These are phyloP conservation scores for Poliocrania exsul DNA, from an alignment of 2,797 vertebrate genomes.

Conservation along the genomic window DNA sequence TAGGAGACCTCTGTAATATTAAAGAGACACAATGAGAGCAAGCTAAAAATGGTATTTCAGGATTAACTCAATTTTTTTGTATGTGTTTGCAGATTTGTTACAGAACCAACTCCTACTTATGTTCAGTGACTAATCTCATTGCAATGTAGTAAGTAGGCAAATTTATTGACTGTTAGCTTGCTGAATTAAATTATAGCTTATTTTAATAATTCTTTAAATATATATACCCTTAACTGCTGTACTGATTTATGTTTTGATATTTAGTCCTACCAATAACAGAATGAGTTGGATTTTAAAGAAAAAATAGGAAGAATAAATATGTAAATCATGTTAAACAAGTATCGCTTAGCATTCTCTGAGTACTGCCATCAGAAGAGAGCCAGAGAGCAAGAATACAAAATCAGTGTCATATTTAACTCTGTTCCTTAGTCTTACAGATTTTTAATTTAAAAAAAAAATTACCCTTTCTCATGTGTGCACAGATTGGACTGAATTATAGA, in stretches of 20 bases:
- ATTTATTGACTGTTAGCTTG: neutral
- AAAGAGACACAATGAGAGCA: conserved; percentile 51
- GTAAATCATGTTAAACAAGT: neutral
- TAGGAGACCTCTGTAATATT: conserved; percentile 18
- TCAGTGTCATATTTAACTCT: neutral
- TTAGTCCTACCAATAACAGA: neutral
- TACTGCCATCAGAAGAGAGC: neutral
- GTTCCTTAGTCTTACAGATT: neutral
- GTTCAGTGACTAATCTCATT: conserved; percentile 52
- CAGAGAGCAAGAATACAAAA: neutral
- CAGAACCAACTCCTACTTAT: conserved; percentile 48
- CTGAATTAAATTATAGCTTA: conserved; percentile 6
- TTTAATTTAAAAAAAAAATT: neutral
- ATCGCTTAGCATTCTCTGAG: neutral
- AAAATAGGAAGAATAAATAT: neutral
- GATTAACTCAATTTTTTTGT: neutral
- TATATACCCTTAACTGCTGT: neutral
- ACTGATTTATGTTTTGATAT: neutral
- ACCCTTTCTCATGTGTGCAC: neutral
- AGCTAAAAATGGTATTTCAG: conserved; percentile 43
- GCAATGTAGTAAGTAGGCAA: conserved; percentile 32
- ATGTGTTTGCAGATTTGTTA: conserved; percentile 35
- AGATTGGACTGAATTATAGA: neutral
- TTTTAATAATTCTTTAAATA: conserved; percentile 18
- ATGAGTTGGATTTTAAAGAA: neutral